Conservation (phyloP, 1,140 invertebrate genomes). For the Orius insidiosus region DNA sequence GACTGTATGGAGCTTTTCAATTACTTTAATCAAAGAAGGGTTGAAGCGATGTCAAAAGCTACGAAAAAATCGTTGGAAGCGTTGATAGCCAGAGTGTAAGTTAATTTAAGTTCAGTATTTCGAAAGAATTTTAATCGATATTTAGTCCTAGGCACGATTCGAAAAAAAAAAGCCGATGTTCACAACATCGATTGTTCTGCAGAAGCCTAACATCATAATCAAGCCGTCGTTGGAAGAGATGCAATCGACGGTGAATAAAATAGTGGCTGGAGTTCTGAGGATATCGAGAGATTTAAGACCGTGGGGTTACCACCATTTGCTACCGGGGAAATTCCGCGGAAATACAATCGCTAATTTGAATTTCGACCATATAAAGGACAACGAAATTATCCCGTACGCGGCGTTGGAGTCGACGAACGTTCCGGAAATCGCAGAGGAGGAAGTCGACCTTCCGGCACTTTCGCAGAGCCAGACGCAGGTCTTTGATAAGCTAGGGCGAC, state of each 20-base stretch:
- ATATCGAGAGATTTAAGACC: conserved; percentile 35
- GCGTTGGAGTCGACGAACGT: not conserved
- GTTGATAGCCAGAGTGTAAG: conserved; percentile 39
- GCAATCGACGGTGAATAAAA: conserved; percentile 46
- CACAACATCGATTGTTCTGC: conserved; percentile 37
- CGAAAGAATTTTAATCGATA: too few species aligned
- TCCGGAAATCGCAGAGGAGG: not conserved
- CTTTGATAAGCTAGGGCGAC: conserved; percentile 1
- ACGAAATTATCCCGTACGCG: not conserved
- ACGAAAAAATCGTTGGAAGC: conserved; percentile 48
- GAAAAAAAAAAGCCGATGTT: conserved; percentile 22
- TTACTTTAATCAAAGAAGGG: conserved; percentile 51
- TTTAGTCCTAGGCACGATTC: conserved; percentile 1
- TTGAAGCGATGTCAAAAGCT: conserved; percentile 46
- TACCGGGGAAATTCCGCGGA: not conserved
- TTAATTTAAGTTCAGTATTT: conserved; percentile 21
- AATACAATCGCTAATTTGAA: not conserved
- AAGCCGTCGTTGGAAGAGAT: conserved; percentile 50
- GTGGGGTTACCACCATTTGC: conserved; percentile 1
- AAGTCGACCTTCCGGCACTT: conserved; percentile 1
- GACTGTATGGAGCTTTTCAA: conserved; percentile 57
- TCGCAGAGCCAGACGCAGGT: conserved; percentile 1
- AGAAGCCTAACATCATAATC: conserved; percentile 41
- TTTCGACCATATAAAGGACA: not conserved
- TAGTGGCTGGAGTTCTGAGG: conserved; percentile 39